phyloP scores from a whole-genome alignment of 2,888 invertebrate genomes.

The Agriopis leucophaearia region DNA sequence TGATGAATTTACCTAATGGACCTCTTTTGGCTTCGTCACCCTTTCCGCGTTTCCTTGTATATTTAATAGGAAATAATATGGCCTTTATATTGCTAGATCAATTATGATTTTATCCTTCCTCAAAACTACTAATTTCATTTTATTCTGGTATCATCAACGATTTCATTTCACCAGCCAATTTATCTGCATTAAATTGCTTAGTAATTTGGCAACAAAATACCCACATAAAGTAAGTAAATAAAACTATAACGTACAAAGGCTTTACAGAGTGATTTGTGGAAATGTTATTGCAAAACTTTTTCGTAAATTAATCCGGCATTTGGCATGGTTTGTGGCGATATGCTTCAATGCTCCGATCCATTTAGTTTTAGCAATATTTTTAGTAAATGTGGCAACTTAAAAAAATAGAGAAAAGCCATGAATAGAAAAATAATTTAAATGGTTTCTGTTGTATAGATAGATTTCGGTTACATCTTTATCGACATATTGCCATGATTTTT shows the following conservation, averaged over 20 bases:
- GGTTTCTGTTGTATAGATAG: too few species aligned
- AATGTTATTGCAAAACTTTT: constrained; percentile 59
- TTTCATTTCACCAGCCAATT: background rate
- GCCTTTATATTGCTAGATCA: too few species aligned
- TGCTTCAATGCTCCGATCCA: constrained; percentile 38
- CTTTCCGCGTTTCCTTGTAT: too few species aligned
- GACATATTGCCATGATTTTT: too few species aligned
- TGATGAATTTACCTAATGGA: too few species aligned
- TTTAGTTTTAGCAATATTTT: constrained; percentile 47
- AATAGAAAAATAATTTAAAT: too few species aligned
- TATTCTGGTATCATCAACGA: background rate
- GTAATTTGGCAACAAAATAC: constrained; percentile 19
- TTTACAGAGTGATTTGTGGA: constrained; percentile 41
- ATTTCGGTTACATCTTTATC: too few species aligned
- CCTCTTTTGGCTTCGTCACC: too few species aligned
- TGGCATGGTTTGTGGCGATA: constrained; percentile 50
- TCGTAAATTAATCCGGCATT: constrained; percentile 49
- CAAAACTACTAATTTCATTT: background rate
- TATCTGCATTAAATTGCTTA: background rate
- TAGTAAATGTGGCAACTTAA: background rate
- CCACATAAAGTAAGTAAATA: constrained; percentile 8
- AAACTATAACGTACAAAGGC: constrained; percentile 7
- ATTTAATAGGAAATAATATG: too few species aligned
- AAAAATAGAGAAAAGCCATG: background rate
- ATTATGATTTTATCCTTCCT: too few species aligned